phyloP scores from a whole-genome alignment of 2,888 invertebrate species.

The Chaitophorus viminalis region DNA sequence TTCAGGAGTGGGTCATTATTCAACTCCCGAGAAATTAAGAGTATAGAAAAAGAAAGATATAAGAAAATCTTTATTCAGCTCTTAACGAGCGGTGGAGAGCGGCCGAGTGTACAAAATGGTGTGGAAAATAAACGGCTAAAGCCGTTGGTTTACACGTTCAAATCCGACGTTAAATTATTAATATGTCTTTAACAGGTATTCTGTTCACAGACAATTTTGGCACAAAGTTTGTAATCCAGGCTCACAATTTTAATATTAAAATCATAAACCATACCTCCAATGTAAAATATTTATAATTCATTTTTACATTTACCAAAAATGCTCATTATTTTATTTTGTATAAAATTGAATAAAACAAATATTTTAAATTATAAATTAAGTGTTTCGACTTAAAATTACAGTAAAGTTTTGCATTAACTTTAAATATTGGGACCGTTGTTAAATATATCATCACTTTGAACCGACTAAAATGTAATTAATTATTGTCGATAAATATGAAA shows the following conservation, averaged over 20 bases:
- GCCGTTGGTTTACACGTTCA: background rate
- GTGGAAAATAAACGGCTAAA: conserved; percentile 3
- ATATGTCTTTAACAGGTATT: background rate
- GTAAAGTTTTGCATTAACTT: too few relatives aligned
- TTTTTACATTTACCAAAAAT: too few relatives aligned
- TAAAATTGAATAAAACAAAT: background rate
- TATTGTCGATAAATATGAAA: too few relatives aligned
- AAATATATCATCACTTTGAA: too few relatives aligned
- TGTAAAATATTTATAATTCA: too few relatives aligned
- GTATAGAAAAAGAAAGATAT: conserved; percentile 5
- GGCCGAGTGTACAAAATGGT: background rate
- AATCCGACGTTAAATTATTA: conserved; percentile 12
- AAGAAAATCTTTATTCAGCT: conserved; percentile 54
- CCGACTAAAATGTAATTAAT: too few relatives aligned
- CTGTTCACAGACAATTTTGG: too few relatives aligned
- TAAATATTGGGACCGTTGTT: too few relatives aligned
- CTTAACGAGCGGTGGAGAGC: conserved; percentile 27
- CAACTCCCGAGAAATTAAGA: conserved; percentile 42
- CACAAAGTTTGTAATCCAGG: too few relatives aligned
- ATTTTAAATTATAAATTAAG: background rate
- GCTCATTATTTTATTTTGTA: too few relatives aligned
- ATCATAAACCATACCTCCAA: background rate
- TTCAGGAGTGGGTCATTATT: conserved; percentile 49
- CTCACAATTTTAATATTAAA: background rate
- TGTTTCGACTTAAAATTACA: too few relatives aligned